Conservation (phyloP, 2,113 vertebrate species). For the Channa argus region DNA sequence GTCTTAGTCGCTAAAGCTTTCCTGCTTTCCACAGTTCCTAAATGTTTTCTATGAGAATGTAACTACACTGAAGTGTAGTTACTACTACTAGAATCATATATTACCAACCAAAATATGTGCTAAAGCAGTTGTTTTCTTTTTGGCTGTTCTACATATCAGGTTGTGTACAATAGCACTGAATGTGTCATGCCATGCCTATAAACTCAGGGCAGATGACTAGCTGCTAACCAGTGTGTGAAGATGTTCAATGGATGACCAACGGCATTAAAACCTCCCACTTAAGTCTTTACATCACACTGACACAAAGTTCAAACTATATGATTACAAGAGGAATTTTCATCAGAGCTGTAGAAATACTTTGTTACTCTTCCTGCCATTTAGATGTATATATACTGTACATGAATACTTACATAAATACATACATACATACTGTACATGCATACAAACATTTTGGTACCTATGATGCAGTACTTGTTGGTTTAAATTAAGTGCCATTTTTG, state of each 20-base stretch:
- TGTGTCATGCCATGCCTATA: conserved; percentile 32
- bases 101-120: neutral
- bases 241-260: conserved; percentile 46
- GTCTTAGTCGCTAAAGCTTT: too few species aligned
- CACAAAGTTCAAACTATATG: conserved; percentile 47
- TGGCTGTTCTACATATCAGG: conserved; percentile 7
- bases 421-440: too few species aligned
- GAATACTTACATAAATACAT: too few species aligned
- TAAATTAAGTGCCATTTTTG: conserved; percentile 39
- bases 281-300: conserved; percentile 43
- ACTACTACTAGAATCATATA: too few species aligned
- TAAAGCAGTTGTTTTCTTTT: neutral
- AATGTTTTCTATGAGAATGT: too few species aligned
- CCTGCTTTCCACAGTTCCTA: too few species aligned
- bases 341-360: too few species aligned
- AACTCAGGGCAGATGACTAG: conserved; percentile 24
- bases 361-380: too few species aligned
- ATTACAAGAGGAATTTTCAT: neutral
- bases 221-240: conserved; percentile 41
- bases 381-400: too few species aligned
- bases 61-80: too few species aligned
- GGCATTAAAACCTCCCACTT: conserved; percentile 53
- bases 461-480: conserved; percentile 12
- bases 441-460: conserved; percentile 9
- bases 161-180: conserved; percentile 9